Percentiles rank a stretch among this genome's conserved stretches.
Evolutionary conservation across 2,113 vertebrate species (phyloP).

Genomic region (Puntigrus tetrazona): DNA sequence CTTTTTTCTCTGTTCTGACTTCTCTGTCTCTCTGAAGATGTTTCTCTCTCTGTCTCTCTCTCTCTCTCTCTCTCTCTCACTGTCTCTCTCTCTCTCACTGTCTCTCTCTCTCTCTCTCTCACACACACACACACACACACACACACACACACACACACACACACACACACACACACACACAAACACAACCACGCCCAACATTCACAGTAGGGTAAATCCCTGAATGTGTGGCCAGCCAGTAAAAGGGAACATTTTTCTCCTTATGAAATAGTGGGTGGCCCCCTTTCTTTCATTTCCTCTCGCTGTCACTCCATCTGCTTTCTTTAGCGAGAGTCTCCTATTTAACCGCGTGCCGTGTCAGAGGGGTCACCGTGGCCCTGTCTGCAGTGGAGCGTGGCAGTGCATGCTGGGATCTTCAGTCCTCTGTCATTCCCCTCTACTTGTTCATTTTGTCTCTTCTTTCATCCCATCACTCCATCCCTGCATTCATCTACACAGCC

Average conservation of each 20-base stretch:
- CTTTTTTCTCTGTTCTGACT: conserved; percentile 47
- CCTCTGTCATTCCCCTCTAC: neutral
- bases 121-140: neutral
- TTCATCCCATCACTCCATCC: conserved; percentile 12
- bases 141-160: neutral
- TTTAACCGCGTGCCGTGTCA: conserved; percentile 57
- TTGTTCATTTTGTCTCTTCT: neutral
- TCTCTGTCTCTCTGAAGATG: conserved; percentile 49
- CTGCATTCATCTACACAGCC: conserved; percentile 17
- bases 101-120: neutral
- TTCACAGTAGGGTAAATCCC: conserved; percentile 41
- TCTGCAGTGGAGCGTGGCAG: conserved; percentile 50
- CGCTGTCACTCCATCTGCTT: conserved; percentile 23
- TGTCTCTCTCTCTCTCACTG: conserved; percentile 34
- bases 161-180: neutral
- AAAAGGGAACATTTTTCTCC: neutral
- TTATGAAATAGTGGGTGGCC: conserved; percentile 27
- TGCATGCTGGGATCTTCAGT: conserved; percentile 54
- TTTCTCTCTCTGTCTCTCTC: neutral
- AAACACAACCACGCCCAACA: conserved; percentile 8
- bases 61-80: neutral
- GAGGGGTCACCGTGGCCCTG: conserved; percentile 58
- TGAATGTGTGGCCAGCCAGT: conserved; percentile 10
- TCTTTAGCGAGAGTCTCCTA: conserved; percentile 39
- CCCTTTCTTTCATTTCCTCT: conserved; percentile 40